Evolutionary conservation across 1,140 invertebrate genomes (phyloP), one percentile per base, ranked within the genome.

Genomic region (Drosophila willistoni): DNA sequence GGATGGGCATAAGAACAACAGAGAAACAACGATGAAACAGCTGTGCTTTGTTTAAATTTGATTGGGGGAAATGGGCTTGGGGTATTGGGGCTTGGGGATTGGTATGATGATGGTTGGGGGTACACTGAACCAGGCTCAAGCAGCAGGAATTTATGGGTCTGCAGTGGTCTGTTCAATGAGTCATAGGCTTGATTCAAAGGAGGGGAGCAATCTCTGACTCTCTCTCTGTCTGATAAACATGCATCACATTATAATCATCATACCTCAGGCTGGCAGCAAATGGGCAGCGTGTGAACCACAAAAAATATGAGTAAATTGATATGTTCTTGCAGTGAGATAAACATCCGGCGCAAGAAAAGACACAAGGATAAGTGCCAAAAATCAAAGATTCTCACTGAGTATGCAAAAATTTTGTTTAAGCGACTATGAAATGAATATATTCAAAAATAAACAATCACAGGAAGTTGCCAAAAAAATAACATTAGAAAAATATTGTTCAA

Each of bases 31-130:
- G 60, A 41, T 56, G 60, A 59, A 70, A 60, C 74, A 77, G 74
- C 73, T 77, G 74, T 42, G 68, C 74, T 77, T 77, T 77, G 74
- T 77, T 77, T 66, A 44, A 56, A 61, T 51, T 60, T 33, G 73
- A 76, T 74, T 72, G 64, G 17, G 19, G 17, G 17, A 7, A 51
- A 19, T 22, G 44, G 44, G 17, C 9, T 51, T 51, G 36, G 36
- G 36, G 36, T 12, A 3, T 39, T 39, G 12, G 36, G 17, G 17
- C 1, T 47, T 47, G 44, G 44, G 44, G 44, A 4, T 51, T 51
- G 44, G 5, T 29, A 29, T 29, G 6, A 29, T 29, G 6, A 6
- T 29, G 29, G 29, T 29, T 5, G 29, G 29, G 44, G 44, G 17
- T 10, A 51, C 44, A 12, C 56, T 73, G 72, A 74, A 64, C 72